Evolutionary conservation across 2,888 invertebrate genomes (phyloP).

Genomic region (Neoscelio sp.): DNA sequence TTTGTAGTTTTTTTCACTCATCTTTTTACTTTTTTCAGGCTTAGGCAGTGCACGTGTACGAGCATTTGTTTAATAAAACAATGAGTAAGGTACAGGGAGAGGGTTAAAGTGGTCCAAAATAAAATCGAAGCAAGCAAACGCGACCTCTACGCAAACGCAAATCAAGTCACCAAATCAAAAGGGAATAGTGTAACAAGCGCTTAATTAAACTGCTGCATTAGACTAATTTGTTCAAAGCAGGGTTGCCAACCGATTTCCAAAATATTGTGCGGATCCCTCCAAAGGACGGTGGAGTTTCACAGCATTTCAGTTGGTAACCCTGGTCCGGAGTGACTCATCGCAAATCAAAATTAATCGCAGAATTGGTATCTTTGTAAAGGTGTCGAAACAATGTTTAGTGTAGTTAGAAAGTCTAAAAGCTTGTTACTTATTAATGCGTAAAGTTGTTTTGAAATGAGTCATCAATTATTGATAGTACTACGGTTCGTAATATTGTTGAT

Average conservation of each 20-base stretch:
- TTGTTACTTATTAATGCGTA: too few species aligned
- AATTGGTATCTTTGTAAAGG: background rate
- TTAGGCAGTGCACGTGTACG: constrained; percentile 78
- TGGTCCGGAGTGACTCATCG: constrained; percentile 5
- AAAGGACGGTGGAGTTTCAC: too few species aligned
- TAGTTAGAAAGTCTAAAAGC: too few species aligned
- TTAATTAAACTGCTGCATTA: constrained; percentile 57
- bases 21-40: constrained; percentile 9
- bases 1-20: background rate
- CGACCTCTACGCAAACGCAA: constrained; percentile 74
- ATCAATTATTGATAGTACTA: background rate
- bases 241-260: constrained; percentile 21
- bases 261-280: background rate
- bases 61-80: constrained; percentile 77
- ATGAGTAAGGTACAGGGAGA: constrained; percentile 79
- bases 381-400: constrained; percentile 22
- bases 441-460: constrained; percentile 7
- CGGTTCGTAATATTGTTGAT: too few species aligned
- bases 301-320: constrained; percentile 15
- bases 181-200: constrained; percentile 70
- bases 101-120: constrained; percentile 82
- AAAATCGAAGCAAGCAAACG: constrained; percentile 80
- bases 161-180: constrained; percentile 33
- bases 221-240: constrained; percentile 16
- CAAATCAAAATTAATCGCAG: constrained; percentile 30